A percentile compares a stretch with the other conserved stretches of the same genome.
These are phyloP conservation scores for Melanotaenia pygmaea DNA, from an alignment of 2,797 vertebrate species.

Conservation along the genomic window DNA sequence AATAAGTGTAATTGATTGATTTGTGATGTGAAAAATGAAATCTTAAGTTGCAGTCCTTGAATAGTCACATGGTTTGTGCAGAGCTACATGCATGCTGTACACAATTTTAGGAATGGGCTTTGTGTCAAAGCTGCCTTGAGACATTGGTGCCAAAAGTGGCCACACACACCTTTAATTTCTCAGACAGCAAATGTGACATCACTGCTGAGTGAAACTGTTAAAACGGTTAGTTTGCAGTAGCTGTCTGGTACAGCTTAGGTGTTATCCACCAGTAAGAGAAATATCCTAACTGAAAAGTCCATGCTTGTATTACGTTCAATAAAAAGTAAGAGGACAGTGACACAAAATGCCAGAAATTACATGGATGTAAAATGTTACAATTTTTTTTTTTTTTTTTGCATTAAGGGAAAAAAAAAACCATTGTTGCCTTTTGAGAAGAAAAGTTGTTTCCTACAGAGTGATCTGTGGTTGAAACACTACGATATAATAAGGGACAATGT, in stretches of 20 bases:
- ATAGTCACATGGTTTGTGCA: not conserved
- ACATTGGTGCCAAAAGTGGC: slow-evolving; percentile 37
- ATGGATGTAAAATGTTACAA: slow-evolving; percentile 17
- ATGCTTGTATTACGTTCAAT: slow-evolving; percentile 54
- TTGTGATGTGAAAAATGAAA: slow-evolving; percentile 42
- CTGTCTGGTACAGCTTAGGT: slow-evolving; percentile 83
- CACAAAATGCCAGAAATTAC: slow-evolving; percentile 13
- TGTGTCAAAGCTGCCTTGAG: slow-evolving; percentile 28
- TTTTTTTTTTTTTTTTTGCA: slow-evolving; percentile 26
- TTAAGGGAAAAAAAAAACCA: slow-evolving; percentile 50
- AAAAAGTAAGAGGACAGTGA: slow-evolving; percentile 36
- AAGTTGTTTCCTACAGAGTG: slow-evolving; percentile 33
- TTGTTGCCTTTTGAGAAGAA: slow-evolving; percentile 72
- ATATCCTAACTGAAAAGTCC: not conserved
- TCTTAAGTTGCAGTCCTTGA: slow-evolving; percentile 13
- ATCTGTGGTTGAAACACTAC: slow-evolving; percentile 26
- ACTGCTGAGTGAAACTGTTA: slow-evolving; percentile 23
- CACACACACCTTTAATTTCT: not conserved
- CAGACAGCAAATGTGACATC: slow-evolving; percentile 24
- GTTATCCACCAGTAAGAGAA: not conserved
- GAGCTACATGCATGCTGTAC: slow-evolving; percentile 5
- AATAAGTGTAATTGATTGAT: slow-evolving; percentile 54
- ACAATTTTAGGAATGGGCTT: slow-evolving; percentile 9
- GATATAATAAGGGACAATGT: slow-evolving; percentile 13
- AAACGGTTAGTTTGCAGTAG: slow-evolving; percentile 45